Evolutionary conservation across 64 coral and sea anemone genomes (phyloP).

Genomic region (Pocillopora damicornis): DNA sequence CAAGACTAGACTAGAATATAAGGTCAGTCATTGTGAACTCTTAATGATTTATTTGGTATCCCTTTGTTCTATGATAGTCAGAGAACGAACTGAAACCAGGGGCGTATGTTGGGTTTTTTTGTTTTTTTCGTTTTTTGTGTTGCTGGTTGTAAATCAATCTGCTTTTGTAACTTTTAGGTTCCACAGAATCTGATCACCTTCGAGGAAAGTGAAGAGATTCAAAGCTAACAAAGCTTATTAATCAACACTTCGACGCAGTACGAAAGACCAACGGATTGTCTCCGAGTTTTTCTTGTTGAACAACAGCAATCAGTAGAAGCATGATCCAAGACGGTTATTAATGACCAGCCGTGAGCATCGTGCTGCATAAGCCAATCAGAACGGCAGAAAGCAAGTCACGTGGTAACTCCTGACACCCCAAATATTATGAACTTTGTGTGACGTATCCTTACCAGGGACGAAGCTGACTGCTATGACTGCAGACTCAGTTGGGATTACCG

Average conservation of each 20-base stretch:
- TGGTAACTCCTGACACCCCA: background rate
- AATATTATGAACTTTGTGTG: too few relatives aligned
- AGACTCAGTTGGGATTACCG: background rate
- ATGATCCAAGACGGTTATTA: background rate
- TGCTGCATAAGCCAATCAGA: background rate
- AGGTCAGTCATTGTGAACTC: background rate
- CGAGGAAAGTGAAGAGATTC: conserved; percentile 57
- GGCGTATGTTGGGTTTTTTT: background rate
- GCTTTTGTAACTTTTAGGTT: conserved; percentile 4
- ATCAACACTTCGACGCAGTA: background rate
- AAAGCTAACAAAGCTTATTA: background rate
- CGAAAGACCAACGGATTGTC: background rate
- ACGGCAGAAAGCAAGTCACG: background rate
- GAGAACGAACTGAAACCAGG: too few relatives aligned
- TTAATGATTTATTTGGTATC: background rate
- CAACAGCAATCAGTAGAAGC: background rate
- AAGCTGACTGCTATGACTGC: background rate
- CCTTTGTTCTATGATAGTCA: background rate
- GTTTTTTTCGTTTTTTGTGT: too few relatives aligned
- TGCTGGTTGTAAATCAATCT: too few relatives aligned
- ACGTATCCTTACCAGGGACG: too few relatives aligned
- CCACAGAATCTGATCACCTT: conserved; percentile 66
- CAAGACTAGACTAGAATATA: background rate
- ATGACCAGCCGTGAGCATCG: background rate
- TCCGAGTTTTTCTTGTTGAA: background rate